Evolutionary conservation across 1,140 invertebrate species (phyloP).

Genomic region (Xylocopa sonorina): DNA sequence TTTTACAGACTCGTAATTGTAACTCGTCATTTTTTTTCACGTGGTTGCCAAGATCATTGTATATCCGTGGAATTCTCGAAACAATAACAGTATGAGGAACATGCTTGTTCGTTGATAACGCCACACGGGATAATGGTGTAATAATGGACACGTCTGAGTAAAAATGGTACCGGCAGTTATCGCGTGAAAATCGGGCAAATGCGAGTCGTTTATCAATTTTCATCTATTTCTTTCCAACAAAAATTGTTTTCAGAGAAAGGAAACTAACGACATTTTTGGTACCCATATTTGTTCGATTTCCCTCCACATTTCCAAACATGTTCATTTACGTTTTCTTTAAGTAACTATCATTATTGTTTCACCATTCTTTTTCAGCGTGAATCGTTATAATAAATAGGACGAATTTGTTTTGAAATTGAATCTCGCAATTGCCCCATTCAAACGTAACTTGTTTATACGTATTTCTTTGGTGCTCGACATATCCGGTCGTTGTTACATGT

Average conservation of each 20-base stretch:
- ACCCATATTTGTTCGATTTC: too few species aligned
- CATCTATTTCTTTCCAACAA: background rate
- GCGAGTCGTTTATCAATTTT: conserved; percentile 5
- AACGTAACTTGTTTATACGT: conserved; percentile 69
- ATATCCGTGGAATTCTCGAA: conserved; percentile 8
- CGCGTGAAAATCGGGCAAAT: conserved; percentile 13
- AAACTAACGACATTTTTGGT: too few species aligned
- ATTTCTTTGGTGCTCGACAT: conserved; percentile 79
- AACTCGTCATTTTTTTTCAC: conserved; percentile 64
- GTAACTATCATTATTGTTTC: too few species aligned
- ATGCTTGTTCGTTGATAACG: conserved; percentile 36
- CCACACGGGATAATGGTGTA: conserved; percentile 32
- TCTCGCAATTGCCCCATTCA: conserved; percentile 28
- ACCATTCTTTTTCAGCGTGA: too few species aligned
- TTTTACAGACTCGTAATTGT: conserved; percentile 56
- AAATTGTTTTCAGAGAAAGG: too few species aligned
- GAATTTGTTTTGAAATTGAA: too few species aligned
- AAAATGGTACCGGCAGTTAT: background rate
- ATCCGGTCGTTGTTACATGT: conserved; percentile 75
- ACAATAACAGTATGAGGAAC: background rate
- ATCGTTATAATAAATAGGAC: too few species aligned
- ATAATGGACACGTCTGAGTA: background rate
- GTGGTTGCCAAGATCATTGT: conserved; percentile 66
- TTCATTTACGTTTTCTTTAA: too few species aligned
- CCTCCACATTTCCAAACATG: too few species aligned